Evolutionary conservation across 2,888 invertebrate species (phyloP), one percentile per base, ranked within the genome.

Genomic region (Cyclophora punctaria): DNA sequence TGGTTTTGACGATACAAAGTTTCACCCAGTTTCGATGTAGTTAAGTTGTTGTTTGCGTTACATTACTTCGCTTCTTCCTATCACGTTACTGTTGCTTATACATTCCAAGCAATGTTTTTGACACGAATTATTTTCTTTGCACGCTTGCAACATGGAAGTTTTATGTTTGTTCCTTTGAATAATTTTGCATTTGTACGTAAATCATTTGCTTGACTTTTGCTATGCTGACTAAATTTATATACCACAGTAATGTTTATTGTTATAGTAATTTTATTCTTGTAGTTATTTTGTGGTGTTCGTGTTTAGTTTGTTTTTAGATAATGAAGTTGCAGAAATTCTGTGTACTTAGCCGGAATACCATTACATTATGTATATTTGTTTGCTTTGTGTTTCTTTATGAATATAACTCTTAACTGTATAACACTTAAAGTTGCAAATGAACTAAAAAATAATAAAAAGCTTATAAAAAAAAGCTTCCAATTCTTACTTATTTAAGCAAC

Each of bases 51-150:
- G 63, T 70, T 68, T 63, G 62, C 60, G 64, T 62, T 69, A 69
- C 75, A 80, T 84, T 83, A 37, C 37, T 2, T 37, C 37, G 37
- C 37, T 5, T 4, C 37, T 37, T 5, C 37, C 37, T 78, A 80
- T 83, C 82, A 82, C 70, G 65, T 78, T 77, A 76, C 71, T 77
- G 67, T 70, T 68, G 67, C 76, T 73, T 75, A 77, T 77, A 73
- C 80, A 81, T 81, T 81, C 75, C 75, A 69, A 75, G 75, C 77
- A 73, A 73, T 80, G 80, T 75, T 78, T 77, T 72, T 80, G 79
- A 80, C 80, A 73, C 70, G 77, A 73, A 79, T 82, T 78, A 80
- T 75, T 79, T 79, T 80, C 73, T 73, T 77, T 78, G 74, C 73
- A 68, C 67, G 67, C 67, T 69, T 58, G 59, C 54, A 58, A 60